Evolutionary conservation across 2,113 vertebrate genomes (phyloP).

Genomic region (Panthera leo): DNA sequence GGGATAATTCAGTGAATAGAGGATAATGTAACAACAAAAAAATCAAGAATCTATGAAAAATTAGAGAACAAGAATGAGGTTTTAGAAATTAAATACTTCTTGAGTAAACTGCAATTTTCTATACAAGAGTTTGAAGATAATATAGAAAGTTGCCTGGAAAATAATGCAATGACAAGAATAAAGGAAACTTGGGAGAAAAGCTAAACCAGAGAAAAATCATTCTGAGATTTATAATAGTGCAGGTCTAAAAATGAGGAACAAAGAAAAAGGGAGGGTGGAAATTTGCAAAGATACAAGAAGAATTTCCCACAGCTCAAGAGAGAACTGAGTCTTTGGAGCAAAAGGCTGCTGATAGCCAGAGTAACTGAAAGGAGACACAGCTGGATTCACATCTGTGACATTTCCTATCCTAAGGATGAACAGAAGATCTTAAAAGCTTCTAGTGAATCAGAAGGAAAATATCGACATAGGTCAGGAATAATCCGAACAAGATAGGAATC

Average conservation of each 20-base stretch:
- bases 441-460: not conserved
- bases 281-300: not conserved
- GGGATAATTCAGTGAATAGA: not conserved
- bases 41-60: not conserved
- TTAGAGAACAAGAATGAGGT: not conserved
- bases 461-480: not conserved
- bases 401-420: not conserved
- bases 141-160: not conserved
- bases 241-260: not conserved
- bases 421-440: not conserved
- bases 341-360: not conserved
- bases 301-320: not conserved
- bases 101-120: not conserved
- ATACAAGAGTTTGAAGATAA: not conserved
- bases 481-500: not conserved
- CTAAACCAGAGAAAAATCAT: not conserved
- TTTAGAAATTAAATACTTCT: not conserved
- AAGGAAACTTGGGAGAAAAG: not conserved
- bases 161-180: not conserved
- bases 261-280: not conserved
- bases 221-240: not conserved
- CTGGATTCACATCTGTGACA: not conserved
- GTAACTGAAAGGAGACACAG: not conserved
- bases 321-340: not conserved
- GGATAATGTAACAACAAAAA: not conserved